phyloP scores from a whole-genome alignment of 2,888 invertebrate genomes.

The Acronicta aceris region DNA sequence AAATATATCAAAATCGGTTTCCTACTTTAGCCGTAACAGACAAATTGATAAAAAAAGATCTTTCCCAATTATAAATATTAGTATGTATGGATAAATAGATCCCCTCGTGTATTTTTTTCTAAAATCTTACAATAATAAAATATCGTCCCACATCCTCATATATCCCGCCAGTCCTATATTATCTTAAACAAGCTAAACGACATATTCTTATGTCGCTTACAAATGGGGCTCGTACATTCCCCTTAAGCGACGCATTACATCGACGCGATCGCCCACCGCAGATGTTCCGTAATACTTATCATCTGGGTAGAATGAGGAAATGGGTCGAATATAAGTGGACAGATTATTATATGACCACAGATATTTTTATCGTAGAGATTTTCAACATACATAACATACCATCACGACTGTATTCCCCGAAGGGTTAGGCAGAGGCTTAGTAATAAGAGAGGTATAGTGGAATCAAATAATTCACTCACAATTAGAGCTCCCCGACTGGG shows the following conservation, averaged over 20 bases:
- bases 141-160: neutral
- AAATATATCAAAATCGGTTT: too few species aligned
- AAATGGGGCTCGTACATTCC: constrained; percentile 51
- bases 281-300: constrained; percentile 48
- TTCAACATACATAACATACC: too few species aligned
- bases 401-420: too few species aligned
- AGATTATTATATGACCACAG: neutral
- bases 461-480: too few species aligned
- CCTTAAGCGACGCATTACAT: constrained; percentile 50
- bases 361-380: neutral
- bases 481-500: too few species aligned
- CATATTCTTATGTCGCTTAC: constrained; percentile 50
- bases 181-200: constrained; percentile 48
- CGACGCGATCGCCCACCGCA: constrained; percentile 45
- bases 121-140: too few species aligned
- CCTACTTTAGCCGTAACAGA: too few species aligned
- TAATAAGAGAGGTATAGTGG: too few species aligned
- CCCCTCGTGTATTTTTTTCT: neutral
- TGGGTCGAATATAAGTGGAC: constrained; percentile 3
- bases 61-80: too few species aligned
- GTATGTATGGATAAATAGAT: too few species aligned
- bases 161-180: constrained; percentile 16
- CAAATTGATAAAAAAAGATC: too few species aligned
- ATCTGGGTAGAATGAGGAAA: constrained; percentile 30
- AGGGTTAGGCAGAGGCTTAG: too few species aligned